These are phyloP conservation scores for Mycalesis mineus DNA, from an alignment of 2,888 invertebrate genomes.

Conservation along the genomic window DNA sequence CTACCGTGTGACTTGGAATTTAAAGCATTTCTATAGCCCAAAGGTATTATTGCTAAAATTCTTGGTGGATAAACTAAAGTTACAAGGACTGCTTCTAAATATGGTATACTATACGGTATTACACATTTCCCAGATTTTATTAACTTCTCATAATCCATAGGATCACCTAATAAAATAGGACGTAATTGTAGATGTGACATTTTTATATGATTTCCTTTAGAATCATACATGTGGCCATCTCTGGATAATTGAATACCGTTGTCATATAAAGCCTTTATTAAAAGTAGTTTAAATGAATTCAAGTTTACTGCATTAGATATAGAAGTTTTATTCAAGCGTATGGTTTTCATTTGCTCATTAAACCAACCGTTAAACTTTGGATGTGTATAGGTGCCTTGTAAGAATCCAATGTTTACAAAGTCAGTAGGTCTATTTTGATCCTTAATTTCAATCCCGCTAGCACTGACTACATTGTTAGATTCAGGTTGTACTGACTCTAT, in stretches of 20 bases:
- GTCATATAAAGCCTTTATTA: slow-evolving; percentile 41
- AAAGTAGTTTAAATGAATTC: slow-evolving; percentile 33
- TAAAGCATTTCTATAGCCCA: slow-evolving; percentile 36
- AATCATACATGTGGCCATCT: slow-evolving; percentile 39
- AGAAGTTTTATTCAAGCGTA: background rate
- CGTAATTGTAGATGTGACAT: slow-evolving; percentile 43
- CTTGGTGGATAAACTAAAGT: slow-evolving; percentile 42
- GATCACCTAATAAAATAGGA: slow-evolving; percentile 48
- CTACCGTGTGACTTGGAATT: slow-evolving; percentile 21
- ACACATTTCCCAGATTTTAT: slow-evolving; percentile 24
- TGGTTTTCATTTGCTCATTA: background rate
- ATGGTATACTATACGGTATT: slow-evolving; percentile 34
- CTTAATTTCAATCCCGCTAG: background rate
- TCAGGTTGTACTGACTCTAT: background rate
- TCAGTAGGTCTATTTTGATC: background rate
- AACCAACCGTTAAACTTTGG: slow-evolving; percentile 31
- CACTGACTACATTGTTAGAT: background rate
- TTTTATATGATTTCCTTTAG: slow-evolving; percentile 38
- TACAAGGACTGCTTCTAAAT: slow-evolving; percentile 47
- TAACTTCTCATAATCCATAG: slow-evolving; percentile 33
- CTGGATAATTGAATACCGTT: slow-evolving; percentile 39
- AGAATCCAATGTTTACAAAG: background rate
- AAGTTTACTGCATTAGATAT: slow-evolving; percentile 31
- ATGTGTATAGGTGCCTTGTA: background rate
- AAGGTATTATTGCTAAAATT: slow-evolving; percentile 50